Percentiles rank a stretch among this genome's conserved stretches.
Evolutionary conservation across 1,140 invertebrate genomes (phyloP).

Genomic region (Pseudomyrmex pallidus): DNA sequence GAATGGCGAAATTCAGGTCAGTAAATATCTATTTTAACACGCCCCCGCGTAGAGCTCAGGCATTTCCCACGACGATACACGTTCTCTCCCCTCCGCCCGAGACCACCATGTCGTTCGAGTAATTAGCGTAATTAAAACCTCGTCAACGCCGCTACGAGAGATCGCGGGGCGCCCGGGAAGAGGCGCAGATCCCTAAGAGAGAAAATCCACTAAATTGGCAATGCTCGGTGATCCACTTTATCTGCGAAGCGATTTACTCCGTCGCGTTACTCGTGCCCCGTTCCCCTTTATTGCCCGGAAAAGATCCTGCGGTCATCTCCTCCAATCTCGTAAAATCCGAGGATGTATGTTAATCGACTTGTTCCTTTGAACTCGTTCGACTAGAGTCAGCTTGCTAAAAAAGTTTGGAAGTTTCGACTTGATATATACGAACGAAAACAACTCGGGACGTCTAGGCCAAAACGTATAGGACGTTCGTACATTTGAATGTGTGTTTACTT

Average conservation of each 20-base stretch:
- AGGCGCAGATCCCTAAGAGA: constrained; percentile 45
- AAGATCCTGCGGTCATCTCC: constrained; percentile 60
- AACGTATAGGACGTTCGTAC: too few species aligned
- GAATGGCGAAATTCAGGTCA: constrained; percentile 87
- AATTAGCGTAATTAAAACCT: constrained; percentile 78
- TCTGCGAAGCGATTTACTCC: constrained; percentile 65
- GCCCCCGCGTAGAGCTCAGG: constrained; percentile 42
- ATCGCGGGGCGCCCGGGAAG: not conserved
- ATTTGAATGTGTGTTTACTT: too few species aligned
- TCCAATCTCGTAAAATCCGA: constrained; percentile 46
- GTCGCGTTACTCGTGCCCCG: constrained; percentile 56
- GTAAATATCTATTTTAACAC: constrained; percentile 77
- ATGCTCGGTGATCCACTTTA: constrained; percentile 71
- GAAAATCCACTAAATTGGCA: constrained; percentile 69
- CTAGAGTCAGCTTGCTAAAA: not conserved
- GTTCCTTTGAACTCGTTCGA: not conserved
- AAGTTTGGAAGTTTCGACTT: not conserved
- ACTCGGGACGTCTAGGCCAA: too few species aligned
- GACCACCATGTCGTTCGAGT: constrained; percentile 67
- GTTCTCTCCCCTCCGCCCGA: constrained; percentile 11
- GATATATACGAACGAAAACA: too few species aligned
- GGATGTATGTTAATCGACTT: not conserved
- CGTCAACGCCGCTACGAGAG: constrained; percentile 58
- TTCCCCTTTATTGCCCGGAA: constrained; percentile 65
- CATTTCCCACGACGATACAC: constrained; percentile 72